Conservation (phyloP, 2,113 vertebrate genomes). For the Halichoerus grypus region DNA sequence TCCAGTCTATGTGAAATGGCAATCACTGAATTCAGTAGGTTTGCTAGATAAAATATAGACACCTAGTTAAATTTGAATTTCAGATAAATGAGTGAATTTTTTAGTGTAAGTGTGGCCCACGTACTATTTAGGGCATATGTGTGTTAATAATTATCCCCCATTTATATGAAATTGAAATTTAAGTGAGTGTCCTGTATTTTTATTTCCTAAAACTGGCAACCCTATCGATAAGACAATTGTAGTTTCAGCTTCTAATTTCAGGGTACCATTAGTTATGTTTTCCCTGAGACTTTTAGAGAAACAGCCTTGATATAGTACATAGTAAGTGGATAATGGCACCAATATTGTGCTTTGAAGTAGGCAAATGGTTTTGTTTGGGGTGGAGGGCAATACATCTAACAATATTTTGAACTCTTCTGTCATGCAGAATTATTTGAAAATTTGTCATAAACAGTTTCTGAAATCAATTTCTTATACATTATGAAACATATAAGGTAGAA, state of each 20-base stretch:
- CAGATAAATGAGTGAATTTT: slow-evolving; percentile 3
- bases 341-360: not conserved
- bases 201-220: not conserved
- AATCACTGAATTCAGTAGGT: not conserved
- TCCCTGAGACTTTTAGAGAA: not conserved
- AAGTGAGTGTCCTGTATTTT: not conserved
- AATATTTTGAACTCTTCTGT: slow-evolving; percentile 6
- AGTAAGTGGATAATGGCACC: not conserved
- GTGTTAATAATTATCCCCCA: not conserved
- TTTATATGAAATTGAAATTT: slow-evolving; percentile 45
- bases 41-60: not conserved
- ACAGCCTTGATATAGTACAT: not conserved
- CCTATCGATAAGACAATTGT: not conserved
- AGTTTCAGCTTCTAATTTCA: slow-evolving; percentile 32
- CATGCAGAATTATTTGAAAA: slow-evolving; percentile 19
- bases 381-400: not conserved
- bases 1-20: not conserved
- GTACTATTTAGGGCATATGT: not conserved
- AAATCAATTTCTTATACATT: not conserved
- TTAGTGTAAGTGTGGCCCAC: not conserved
- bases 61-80: slow-evolving; percentile 33
- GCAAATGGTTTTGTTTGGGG: not conserved
- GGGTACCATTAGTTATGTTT: not conserved
- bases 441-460: not conserved
- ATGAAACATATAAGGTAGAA: not conserved